Evolutionary conservation across 2,888 invertebrate species (phyloP).

Genomic region (Acleris holmiana): DNA sequence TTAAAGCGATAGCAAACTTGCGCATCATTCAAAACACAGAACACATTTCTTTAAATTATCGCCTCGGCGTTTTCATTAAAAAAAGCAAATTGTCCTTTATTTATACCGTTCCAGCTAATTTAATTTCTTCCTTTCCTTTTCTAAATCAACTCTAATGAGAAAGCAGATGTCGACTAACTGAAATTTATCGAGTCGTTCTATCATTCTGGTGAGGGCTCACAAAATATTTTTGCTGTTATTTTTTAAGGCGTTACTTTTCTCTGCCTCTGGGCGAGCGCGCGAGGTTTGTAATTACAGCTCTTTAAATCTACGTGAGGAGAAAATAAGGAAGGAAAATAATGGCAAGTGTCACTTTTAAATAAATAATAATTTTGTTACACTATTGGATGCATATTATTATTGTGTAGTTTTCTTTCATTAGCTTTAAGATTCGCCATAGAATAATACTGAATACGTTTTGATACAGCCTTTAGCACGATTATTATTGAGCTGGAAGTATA

Average conservation of each 20-base stretch:
- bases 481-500: no score
- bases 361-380: no score
- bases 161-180: constrained; percentile 36
- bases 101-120: constrained; percentile 33
- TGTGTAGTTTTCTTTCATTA: no score
- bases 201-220: constrained; percentile 27
- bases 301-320: no score
- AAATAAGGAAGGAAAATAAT: no score
- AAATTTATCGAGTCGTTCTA: constrained; percentile 35
- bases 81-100: constrained; percentile 35
- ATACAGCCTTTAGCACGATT: no score
- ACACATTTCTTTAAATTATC: constrained; percentile 23
- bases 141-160: constrained; percentile 38
- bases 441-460: no score
- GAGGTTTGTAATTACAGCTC: neutral
- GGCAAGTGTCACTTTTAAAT: no score
- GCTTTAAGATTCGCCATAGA: no score
- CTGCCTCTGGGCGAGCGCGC: neutral
- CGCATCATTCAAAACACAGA: neutral
- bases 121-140: constrained; percentile 36
- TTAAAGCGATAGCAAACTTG: no score
- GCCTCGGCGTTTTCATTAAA: constrained; percentile 20
- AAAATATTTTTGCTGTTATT: constrained; percentile 33
- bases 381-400: no score
- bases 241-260: constrained; percentile 28